A percentile compares a stretch with the other conserved stretches of the same genome.
phyloP scores from a whole-genome alignment of 2,113 vertebrate genomes.

The Caretta caretta region DNA sequence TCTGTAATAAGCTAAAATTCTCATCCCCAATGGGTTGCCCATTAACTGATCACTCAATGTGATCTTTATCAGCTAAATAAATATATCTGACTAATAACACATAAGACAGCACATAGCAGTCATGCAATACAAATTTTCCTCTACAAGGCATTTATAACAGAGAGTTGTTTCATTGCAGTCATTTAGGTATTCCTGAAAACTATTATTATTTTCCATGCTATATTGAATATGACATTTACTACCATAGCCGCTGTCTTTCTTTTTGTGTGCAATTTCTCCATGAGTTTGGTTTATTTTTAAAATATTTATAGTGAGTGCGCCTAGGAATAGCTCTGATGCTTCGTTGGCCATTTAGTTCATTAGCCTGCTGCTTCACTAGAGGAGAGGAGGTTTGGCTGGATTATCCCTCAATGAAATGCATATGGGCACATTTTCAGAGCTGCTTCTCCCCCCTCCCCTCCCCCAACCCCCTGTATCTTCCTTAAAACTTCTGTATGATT shows the following conservation, averaged over 20 bases:
- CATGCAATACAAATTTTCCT: neutral
- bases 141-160: neutral
- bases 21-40: neutral
- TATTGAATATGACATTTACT: neutral
- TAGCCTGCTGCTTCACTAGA: neutral
- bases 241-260: neutral
- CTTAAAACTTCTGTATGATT: neutral
- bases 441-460: neutral
- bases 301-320: neutral
- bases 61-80: slow-evolving; percentile 1
- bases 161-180: neutral
- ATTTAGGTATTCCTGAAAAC: neutral
- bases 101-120: neutral
- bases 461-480: neutral
- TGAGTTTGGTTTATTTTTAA: neutral
- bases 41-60: neutral
- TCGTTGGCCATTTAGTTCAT: neutral
- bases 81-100: neutral
- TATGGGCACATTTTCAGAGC: neutral
- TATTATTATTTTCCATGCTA: neutral
- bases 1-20: neutral
- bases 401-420: neutral
- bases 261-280: neutral
- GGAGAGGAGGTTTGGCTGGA: neutral
- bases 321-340: neutral